Conservation (phyloP, 2,888 invertebrate species). For the Ichneumoninae sp. region DNA sequence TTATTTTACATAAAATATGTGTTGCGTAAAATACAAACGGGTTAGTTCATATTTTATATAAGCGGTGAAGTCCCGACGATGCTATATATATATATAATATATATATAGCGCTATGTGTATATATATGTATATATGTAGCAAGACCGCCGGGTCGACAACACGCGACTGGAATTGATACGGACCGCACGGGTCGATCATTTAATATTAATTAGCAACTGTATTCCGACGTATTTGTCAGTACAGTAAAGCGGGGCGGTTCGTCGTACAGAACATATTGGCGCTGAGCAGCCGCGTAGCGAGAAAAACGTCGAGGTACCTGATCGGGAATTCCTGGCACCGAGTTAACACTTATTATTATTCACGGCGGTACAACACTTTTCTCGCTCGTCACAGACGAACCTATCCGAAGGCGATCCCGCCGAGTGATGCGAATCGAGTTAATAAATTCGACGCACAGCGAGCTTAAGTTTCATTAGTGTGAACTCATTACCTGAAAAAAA, state of each 20-base stretch:
- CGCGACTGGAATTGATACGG: slow-evolving; percentile 15
- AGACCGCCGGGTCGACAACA: slow-evolving; percentile 1
- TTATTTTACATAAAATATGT: background rate
- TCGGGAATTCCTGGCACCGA: slow-evolving; percentile 1
- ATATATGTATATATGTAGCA: too few relatives aligned
- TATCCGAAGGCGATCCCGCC: background rate
- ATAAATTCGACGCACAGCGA: slow-evolving; percentile 10
- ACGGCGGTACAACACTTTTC: background rate
- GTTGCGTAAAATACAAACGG: background rate
- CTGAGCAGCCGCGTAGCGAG: background rate
- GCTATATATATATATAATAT: slow-evolving; percentile 9
- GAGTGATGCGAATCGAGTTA: slow-evolving; percentile 1
- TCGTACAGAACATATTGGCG: background rate
- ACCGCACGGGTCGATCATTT: background rate
- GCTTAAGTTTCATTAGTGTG: background rate
- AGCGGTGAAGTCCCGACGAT: background rate
- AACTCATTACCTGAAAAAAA: slow-evolving; percentile 25
- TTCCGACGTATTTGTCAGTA: background rate
- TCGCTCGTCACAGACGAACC: background rate
- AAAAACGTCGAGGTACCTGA: background rate
- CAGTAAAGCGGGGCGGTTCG: background rate
- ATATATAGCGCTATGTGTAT: background rate
- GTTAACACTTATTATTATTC: slow-evolving; percentile 4
- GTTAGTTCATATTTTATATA: background rate
- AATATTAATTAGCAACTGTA: slow-evolving; percentile 29